Conservation (phyloP, 2,113 vertebrate genomes). For the Hippoglossus stenolepis region DNA sequence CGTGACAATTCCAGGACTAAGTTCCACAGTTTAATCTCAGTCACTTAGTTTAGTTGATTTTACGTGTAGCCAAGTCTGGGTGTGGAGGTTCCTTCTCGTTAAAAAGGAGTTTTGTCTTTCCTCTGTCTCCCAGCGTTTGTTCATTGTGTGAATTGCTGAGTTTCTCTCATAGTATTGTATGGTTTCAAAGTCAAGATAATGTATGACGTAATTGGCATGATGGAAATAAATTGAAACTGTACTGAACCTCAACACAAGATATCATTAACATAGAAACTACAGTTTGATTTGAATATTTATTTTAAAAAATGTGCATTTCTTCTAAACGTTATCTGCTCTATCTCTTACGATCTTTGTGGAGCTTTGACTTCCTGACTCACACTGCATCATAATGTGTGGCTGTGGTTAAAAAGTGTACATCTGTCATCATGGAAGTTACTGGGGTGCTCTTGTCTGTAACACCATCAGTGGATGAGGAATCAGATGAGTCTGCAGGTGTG, state of each 20-base stretch:
- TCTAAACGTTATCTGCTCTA: neutral
- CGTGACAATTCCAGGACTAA: too few species aligned
- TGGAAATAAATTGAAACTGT: neutral
- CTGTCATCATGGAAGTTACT: constrained; percentile 43
- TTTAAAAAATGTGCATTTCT: neutral
- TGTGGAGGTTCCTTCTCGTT: neutral
- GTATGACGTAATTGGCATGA: neutral
- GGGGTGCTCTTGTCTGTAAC: constrained; percentile 54
- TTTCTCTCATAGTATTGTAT: too few species aligned
- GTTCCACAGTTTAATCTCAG: too few species aligned
- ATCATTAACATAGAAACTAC: neutral
- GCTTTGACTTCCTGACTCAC: constrained; percentile 28
- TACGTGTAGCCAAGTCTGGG: too few species aligned
- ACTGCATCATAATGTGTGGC: neutral
- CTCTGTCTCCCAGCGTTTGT: too few species aligned
- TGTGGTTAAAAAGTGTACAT: neutral
- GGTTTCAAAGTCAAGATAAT: neutral
- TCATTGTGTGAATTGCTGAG: too few species aligned
- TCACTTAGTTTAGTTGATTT: too few species aligned
- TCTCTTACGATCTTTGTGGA: neutral
- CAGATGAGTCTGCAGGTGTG: constrained; percentile 50
- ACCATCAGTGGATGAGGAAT: constrained; percentile 51
- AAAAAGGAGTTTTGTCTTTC: neutral
- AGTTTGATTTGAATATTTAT: neutral
- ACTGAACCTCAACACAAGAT: too few species aligned